Base-by-base conservation (phyloP, 2,113 vertebrate species). In the Hippocampus abdominalis region DNA sequence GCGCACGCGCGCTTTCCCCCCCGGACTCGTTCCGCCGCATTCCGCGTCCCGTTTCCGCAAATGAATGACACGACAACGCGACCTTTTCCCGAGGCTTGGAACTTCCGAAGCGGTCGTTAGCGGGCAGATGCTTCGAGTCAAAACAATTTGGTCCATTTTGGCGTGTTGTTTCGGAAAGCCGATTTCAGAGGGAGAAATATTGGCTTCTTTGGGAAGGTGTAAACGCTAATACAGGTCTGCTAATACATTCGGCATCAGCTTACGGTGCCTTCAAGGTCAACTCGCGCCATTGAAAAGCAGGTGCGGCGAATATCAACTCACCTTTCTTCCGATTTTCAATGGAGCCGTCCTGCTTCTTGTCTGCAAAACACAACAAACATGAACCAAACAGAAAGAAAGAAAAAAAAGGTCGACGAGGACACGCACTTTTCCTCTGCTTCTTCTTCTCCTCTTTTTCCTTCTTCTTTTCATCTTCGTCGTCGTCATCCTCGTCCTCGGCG, bases 301-400 rank as follows among this genome's bases (percentile, higher is more conserved):
- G 61, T n/a, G 32, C 51, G 23, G 25, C 23, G 23, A 32, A 27
- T 21, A 63, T 64, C 15, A 74, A 79, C 88, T 94, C 91, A 98
- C 97, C 97, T 96, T 99, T 98, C 87, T 98, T 99, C 72, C 95
- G 93, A 86, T 96, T 98, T 91, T 98, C 96, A 86, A 94, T 90
- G 81, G 96, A 88, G 81, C 94, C 95, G 78, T 99, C 97, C 92
- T 98, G 96, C 86, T 98, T 99, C 91, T 98, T 98, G 91, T 91
- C 97, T 98, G 89, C 77, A 68, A n/a, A 82, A 85, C 90, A 71
- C 69, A 78, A 67, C 83, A 64, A n/a, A n/a, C n/a, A 48, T 32
- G 12, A 36, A 18, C 27, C 51, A 49, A 42, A 11, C 56, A 44
- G 8, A 64, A 42, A 23, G 32, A 2, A n/a, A 66, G 16, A 18